Conservation (phyloP, 2,888 invertebrate genomes). For the Chrysolina americana region DNA sequence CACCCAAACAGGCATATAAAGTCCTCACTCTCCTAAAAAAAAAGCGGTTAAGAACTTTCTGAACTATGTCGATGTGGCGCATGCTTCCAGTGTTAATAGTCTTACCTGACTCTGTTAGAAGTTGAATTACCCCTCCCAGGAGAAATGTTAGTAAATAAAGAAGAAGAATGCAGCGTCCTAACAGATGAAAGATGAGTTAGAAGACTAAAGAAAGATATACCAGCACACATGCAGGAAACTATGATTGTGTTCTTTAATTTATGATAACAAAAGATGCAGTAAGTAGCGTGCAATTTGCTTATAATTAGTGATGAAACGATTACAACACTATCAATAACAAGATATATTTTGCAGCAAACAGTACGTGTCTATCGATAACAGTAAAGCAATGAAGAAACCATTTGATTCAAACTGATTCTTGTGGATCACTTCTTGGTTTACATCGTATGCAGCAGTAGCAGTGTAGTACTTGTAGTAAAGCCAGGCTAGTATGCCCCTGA, state of each 20-base stretch:
- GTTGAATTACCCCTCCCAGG: conserved; percentile 66
- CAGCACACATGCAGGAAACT: conserved; percentile 7
- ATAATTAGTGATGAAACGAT: conserved; percentile 11
- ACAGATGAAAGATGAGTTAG: conserved; percentile 49
- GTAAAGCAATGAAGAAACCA: too few relatives aligned
- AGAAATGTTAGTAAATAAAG: conserved; percentile 63
- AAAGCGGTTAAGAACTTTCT: background rate
- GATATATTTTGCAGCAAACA: background rate
- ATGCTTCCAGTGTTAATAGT: conserved; percentile 4
- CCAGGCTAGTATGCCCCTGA: too few relatives aligned
- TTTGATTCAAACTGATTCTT: too few relatives aligned
- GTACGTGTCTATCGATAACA: too few relatives aligned
- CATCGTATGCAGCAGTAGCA: too few relatives aligned
- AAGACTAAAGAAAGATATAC: conserved; percentile 29
- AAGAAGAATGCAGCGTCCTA: conserved; percentile 62
- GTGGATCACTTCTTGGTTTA: too few relatives aligned
- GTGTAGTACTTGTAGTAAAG: too few relatives aligned
- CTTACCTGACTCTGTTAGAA: conserved; percentile 62
- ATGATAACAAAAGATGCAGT: background rate
- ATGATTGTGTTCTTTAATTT: background rate
- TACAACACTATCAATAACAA: background rate
- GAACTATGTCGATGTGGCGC: background rate
- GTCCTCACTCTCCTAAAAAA: conserved; percentile 86
- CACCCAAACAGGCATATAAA: conserved; percentile 95
- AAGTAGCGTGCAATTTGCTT: background rate